These are phyloP conservation scores for Gymnopithys bicolor DNA, from an alignment of 2,797 vertebrate genomes.

Conservation along the genomic window DNA sequence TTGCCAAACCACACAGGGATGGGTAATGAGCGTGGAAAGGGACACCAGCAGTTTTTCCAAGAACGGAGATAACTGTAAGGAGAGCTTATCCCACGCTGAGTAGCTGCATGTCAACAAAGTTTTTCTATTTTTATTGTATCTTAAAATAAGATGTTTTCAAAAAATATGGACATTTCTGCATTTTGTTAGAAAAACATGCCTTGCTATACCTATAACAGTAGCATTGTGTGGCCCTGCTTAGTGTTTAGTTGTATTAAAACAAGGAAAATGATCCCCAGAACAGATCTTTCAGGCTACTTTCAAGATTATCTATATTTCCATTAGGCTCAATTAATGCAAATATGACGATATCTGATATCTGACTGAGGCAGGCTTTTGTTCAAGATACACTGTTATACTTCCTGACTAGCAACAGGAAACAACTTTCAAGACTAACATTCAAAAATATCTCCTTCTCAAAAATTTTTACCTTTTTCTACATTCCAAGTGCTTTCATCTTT, in stretches of 20 bases:
- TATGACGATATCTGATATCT: background rate
- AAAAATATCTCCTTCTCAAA: background rate
- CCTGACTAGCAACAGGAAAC: background rate
- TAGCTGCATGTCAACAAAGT: background rate
- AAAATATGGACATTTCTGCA: background rate
- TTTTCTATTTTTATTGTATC: background rate
- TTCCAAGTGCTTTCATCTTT: background rate
- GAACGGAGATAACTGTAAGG: background rate
- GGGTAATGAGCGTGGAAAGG: background rate
- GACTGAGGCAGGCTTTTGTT: background rate
- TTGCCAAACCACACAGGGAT: background rate
- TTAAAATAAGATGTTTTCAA: background rate
- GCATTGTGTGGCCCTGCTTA: background rate
- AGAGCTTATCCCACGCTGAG: background rate
- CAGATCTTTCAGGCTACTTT: constrained; percentile 11
- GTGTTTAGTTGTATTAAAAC: background rate
- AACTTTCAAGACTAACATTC: background rate
- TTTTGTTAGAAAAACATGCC: background rate
- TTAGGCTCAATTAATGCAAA: constrained; percentile 10
- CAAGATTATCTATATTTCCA: background rate
- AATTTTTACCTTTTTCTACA: background rate
- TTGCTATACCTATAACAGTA: background rate
- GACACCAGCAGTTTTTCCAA: background rate
- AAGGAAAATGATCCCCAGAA: background rate
- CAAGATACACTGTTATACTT: background rate